Percentiles rank a stretch among this genome's conserved stretches.
Conservation (phyloP, 2,888 invertebrate species). For the Theretra japonica region DNA sequence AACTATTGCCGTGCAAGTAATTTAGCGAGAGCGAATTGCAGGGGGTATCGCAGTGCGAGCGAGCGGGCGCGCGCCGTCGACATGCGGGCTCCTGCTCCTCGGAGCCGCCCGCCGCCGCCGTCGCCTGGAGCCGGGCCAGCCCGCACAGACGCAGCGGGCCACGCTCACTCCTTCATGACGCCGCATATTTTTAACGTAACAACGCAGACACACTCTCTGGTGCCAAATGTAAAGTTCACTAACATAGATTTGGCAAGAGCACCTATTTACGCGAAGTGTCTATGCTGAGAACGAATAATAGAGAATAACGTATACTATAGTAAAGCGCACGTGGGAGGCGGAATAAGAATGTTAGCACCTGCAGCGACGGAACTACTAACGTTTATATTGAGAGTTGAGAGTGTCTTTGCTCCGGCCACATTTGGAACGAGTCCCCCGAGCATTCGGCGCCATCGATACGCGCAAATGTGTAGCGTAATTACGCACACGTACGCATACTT, state of each 20-base stretch:
- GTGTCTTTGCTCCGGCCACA: constrained; percentile 16
- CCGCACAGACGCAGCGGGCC: constrained; percentile 62
- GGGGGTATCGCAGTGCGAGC: constrained; percentile 1
- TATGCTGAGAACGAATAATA: constrained; percentile 60
- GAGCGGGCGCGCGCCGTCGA: constrained; percentile 40
- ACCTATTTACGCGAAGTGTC: constrained; percentile 73
- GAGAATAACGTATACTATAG: constrained; percentile 38
- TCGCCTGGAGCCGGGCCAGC: constrained; percentile 74
- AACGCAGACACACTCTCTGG: constrained; percentile 74
- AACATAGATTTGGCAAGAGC: constrained; percentile 81
- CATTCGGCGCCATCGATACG: constrained; percentile 16
- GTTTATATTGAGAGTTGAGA: constrained; percentile 18
- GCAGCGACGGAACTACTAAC: constrained; percentile 13
- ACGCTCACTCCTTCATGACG: constrained; percentile 81
- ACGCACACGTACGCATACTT: neutral
- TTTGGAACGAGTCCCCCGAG: constrained; percentile 10
- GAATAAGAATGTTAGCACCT: constrained; percentile 22
- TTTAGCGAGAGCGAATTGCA: constrained; percentile 47
- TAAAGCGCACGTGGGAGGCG: constrained; percentile 20
- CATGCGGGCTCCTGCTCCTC: constrained; percentile 1
- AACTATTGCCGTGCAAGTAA: constrained; percentile 45
- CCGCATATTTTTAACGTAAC: constrained; percentile 84
- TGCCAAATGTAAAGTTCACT: constrained; percentile 84
- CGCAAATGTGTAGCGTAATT: constrained; percentile 10
- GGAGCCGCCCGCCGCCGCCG: constrained; percentile 39